These are phyloP conservation scores for Anarhynchus alexandrinus DNA, from an alignment of 2,113 vertebrate genomes.

Conservation along the genomic window DNA sequence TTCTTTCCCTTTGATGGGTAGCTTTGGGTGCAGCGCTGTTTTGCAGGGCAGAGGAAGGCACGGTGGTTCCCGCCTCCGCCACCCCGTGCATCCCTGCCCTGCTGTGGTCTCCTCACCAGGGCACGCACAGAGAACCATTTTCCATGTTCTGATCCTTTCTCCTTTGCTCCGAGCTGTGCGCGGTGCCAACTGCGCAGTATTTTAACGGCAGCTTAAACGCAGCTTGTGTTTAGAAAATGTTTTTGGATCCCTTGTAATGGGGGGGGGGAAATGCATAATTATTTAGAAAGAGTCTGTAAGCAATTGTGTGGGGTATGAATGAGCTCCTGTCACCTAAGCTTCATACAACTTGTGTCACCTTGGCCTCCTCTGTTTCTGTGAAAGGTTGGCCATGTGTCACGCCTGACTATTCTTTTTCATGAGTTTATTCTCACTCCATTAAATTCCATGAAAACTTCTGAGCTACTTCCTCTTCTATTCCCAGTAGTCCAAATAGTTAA, in stretches of 20 bases:
- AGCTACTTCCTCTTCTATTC: not conserved
- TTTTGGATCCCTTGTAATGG: not conserved
- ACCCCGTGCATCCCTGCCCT: accelerated
- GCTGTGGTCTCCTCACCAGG: not conserved
- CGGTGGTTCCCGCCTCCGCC: accelerated
- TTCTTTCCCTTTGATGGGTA: not conserved
- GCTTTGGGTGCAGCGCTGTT: not conserved
- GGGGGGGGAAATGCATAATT: not conserved
- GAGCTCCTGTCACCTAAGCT: not conserved
- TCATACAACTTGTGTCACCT: not conserved
- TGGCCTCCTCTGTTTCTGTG: not conserved
- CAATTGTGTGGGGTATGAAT: not conserved
- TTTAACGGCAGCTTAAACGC: not conserved
- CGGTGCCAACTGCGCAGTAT: accelerated
- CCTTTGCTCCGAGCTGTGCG: not conserved
- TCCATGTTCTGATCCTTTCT: not conserved
- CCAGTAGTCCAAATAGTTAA: not conserved
- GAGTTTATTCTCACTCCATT: not conserved
- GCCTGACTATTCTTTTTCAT: not conserved
- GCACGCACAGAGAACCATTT: not conserved
- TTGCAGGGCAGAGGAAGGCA: not conserved
- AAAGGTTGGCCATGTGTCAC: not conserved
- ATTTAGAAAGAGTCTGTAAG: not conserved
- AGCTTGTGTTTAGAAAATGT: not conserved
- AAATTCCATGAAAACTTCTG: not conserved